A percentile compares a stretch with the other conserved stretches of the same genome.
Evolutionary conservation across 2,888 invertebrate genomes (phyloP).

Genomic region (Thecocarcelia acutangulata): DNA sequence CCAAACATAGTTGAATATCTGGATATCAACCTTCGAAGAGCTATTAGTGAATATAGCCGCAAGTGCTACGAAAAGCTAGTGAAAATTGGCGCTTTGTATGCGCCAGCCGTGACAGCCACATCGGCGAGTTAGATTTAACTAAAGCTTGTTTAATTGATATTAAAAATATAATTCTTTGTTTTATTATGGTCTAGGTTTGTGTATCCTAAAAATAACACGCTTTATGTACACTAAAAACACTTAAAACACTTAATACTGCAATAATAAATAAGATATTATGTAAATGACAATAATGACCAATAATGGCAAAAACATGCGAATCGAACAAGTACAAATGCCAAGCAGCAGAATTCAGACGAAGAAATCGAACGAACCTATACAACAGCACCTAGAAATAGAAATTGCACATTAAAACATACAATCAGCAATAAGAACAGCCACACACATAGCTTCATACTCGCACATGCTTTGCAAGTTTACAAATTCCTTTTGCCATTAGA

Average conservation of each 20-base stretch:
- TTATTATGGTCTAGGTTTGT: background rate
- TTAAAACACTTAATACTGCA: conserved; percentile 40
- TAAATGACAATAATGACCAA: conserved; percentile 70
- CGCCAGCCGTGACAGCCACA: no score
- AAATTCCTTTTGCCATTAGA: conserved; percentile 29
- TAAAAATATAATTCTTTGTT: no score
- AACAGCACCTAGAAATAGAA: background rate
- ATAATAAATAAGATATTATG: conserved; percentile 69
- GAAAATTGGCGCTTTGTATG: no score
- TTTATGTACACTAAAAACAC: conserved; percentile 1
- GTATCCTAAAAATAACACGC: no score
- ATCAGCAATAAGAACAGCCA: background rate
- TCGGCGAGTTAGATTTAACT: no score
- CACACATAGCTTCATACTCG: background rate
- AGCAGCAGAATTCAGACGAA: conserved; percentile 1
- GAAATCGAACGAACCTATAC: conserved; percentile 1
- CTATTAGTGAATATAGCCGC: no score
- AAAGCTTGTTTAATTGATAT: no score
- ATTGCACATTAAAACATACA: background rate
- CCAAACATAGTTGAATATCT: no score
- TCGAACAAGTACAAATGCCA: conserved; percentile 7
- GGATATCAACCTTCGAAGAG: no score
- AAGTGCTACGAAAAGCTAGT: no score
- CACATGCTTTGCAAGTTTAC: background rate
- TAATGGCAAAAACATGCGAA: conserved; percentile 61